These are phyloP conservation scores for Oxyura jamaicensis DNA, from an alignment of 2,113 vertebrate species.

Conservation along the genomic window DNA sequence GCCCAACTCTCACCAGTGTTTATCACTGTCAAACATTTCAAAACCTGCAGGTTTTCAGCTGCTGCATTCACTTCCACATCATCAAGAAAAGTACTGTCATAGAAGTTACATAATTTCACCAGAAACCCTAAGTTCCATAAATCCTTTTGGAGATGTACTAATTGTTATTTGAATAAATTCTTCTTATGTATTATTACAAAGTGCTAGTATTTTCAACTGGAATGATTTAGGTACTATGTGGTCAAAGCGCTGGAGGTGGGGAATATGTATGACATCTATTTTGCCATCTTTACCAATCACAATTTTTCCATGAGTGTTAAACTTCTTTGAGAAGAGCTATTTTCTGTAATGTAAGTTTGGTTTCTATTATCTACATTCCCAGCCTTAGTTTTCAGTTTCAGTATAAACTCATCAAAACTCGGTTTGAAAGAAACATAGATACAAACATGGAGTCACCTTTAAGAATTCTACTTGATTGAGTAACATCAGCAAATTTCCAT, in stretches of 20 bases:
- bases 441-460: neutral
- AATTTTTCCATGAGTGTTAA: neutral
- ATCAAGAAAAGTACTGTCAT: neutral
- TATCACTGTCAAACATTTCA: neutral
- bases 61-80: neutral
- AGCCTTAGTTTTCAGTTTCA: neutral
- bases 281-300: neutral
- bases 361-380: neutral
- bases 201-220: neutral
- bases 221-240: neutral
- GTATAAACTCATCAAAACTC: neutral
- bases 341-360: neutral
- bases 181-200: fast-evolving
- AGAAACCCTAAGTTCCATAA: neutral
- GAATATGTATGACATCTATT: neutral
- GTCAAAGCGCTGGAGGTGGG: neutral
- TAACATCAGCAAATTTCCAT: neutral
- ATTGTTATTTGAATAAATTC: neutral
- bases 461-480: neutral
- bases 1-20: neutral
- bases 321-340: neutral
- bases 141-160: fast-evolving
- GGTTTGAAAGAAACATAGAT: neutral
- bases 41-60: neutral
- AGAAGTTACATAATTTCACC: neutral